Percentiles rank a stretch among this genome's conserved stretches.
Conservation (phyloP, 2,797 vertebrate species). For the Gallinago stenura region DNA sequence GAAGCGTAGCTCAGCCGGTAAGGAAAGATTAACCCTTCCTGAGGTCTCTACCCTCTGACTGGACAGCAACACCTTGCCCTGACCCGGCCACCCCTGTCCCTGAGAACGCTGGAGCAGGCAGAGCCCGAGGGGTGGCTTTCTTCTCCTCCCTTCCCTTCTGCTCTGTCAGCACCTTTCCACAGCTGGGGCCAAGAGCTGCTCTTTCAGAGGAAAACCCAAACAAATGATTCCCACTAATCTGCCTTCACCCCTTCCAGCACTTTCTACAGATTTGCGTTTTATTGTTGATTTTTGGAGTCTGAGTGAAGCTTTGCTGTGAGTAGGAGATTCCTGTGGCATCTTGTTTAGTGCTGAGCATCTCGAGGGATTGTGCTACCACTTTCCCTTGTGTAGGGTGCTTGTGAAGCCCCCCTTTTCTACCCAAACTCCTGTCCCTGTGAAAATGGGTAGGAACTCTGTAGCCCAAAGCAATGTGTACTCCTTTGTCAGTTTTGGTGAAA, state of each 20-base stretch:
- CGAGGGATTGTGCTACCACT: neutral
- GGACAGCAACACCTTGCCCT: neutral
- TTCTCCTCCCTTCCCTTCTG: neutral
- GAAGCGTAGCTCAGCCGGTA: fast-evolving
- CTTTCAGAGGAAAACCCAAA: neutral
- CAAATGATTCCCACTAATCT: neutral
- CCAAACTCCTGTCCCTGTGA: neutral
- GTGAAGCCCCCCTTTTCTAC: neutral
- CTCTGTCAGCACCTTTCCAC: neutral
- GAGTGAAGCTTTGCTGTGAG: neutral
- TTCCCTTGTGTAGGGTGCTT: neutral
- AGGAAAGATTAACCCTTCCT: neutral
- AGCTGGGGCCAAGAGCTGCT: neutral
- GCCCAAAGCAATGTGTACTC: neutral
- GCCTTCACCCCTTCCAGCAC: neutral
- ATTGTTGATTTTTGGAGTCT: neutral
- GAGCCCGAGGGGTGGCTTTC: neutral
- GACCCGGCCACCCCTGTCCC: neutral
- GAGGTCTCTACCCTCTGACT: fast-evolving
- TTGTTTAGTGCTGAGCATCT: neutral
- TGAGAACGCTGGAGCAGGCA: neutral
- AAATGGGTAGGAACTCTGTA: neutral
- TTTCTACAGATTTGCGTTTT: neutral
- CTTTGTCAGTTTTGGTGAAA: neutral
- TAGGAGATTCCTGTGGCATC: neutral